A percentile compares a stretch with the other conserved stretches of the same genome.
phyloP scores from a whole-genome alignment of 2,888 invertebrate species.

The Hirtodrosophila confusa region DNA sequence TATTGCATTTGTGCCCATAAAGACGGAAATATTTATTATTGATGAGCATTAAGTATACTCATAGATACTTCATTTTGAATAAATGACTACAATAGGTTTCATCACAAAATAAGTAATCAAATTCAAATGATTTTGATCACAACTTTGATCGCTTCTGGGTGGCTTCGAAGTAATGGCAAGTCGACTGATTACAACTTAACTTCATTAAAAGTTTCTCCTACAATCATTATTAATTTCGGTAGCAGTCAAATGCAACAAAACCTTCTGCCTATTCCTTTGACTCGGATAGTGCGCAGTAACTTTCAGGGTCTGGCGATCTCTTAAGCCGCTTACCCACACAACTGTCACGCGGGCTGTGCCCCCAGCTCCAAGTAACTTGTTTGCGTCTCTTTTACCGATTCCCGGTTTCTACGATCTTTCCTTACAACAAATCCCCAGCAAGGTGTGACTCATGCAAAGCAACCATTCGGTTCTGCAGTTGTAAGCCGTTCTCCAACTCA shows the following conservation, averaged over 20 bases:
- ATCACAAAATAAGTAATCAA: constrained; percentile 1
- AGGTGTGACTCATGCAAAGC: constrained; percentile 55
- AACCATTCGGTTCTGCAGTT: constrained; percentile 32
- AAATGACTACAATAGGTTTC: not conserved
- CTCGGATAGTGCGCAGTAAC: constrained; percentile 26
- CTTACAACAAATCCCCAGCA: constrained; percentile 49
- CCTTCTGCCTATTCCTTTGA: constrained; percentile 20
- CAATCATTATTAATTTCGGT: constrained; percentile 70
- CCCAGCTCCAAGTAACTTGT: constrained; percentile 58
- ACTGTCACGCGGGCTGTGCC: constrained; percentile 60
- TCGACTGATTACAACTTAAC: constrained; percentile 55
- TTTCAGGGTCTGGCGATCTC: constrained; percentile 41
- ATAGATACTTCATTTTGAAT: too few species aligned
- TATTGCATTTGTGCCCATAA: too few species aligned
- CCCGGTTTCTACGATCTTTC: constrained; percentile 57
- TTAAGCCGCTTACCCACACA: constrained; percentile 74
- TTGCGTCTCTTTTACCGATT: constrained; percentile 64
- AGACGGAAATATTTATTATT: too few species aligned
- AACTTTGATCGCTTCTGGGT: constrained; percentile 45
- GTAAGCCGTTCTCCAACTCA: constrained; percentile 49
- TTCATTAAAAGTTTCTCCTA: constrained; percentile 45
- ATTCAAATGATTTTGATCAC: not conserved
- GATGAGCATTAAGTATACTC: too few species aligned
- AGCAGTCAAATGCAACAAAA: constrained; percentile 25
- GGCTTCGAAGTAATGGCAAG: constrained; percentile 46